Evolutionary conservation across 2,888 invertebrate genomes (phyloP), one percentile per base, ranked within the genome.

Genomic region (Sphecodes monilicornis): DNA sequence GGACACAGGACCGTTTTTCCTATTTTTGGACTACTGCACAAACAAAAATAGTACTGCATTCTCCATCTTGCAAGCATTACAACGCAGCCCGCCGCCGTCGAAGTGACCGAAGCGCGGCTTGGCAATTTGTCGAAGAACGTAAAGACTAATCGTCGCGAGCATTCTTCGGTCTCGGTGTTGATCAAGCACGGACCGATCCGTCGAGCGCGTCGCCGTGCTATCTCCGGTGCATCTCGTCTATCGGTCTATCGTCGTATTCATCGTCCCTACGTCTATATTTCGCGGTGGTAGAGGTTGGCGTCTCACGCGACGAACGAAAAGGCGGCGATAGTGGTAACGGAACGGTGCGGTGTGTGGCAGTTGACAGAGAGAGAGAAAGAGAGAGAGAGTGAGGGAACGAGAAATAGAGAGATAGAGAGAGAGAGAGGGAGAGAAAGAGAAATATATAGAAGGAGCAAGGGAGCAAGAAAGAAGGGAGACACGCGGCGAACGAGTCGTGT

Each of bases 161-260:
- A 50, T 50, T 82, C 54, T 72, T 66, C 83, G 73, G 75, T 79
- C 84, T 72, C 76, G 78, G 78, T 84, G 84, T 32, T 89, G 85
- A 83, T 86, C 86, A 74, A 70, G 68, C 69, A 68, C 66, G 26
- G 64, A 39, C 57, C 60, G 54, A 64, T 70, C 26, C 16, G 54
- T 18, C 36, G 29, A 3, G 18, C 73, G 57, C n/a, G 26, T n/a
- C 60, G 3, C 57, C 16, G 3, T 39, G 16, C 22, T 50, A 50
- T n/a, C n/a, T n/a, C 50, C 50, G 13, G 68, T 26, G 5, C 29
- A 10, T 41, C 26, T 29, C 32, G 13, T 46, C 43, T 60, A 32
- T 64, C 70, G 8, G 69, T 43, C 70, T 46, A 2, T 50, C n/a
- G 32, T 29, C 50, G 18, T 76, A 26, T 46, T 32, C 46, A 50